A percentile compares a stretch with the other conserved stretches of the same genome.
phyloP scores from a whole-genome alignment of 2,888 invertebrate species.

The Drosophila ustulata region DNA sequence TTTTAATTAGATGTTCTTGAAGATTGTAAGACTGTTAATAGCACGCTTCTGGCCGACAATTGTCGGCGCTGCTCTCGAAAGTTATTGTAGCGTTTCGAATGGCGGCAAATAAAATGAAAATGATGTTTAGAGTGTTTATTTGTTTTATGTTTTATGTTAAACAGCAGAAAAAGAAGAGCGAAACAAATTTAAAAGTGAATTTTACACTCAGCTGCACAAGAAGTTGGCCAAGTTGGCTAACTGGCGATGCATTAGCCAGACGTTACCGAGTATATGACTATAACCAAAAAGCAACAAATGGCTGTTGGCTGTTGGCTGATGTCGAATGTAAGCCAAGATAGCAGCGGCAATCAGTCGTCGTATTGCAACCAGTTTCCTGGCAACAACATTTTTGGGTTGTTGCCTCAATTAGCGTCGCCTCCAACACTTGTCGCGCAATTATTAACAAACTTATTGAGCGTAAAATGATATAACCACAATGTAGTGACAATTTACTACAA shows the following conservation, averaged over 20 bases:
- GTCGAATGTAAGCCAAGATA: constrained; percentile 45
- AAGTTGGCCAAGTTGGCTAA: constrained; percentile 49
- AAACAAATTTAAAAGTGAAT: constrained; percentile 58
- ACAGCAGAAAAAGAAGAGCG: constrained; percentile 17
- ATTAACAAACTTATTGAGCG: constrained; percentile 61
- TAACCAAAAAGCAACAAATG: constrained; percentile 5
- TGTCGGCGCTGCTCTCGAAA: constrained; percentile 34
- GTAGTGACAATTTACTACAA: constrained; percentile 46
- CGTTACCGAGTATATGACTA: constrained; percentile 21
- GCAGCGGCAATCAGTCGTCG: constrained; percentile 28
- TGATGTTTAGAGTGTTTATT: constrained; percentile 42
- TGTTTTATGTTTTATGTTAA: constrained; percentile 31
- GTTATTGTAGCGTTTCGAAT: constrained; percentile 62
- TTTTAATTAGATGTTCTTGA: constrained; percentile 3
- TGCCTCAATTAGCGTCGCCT: constrained; percentile 57
- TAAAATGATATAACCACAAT: constrained; percentile 58
- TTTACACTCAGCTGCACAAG: constrained; percentile 66
- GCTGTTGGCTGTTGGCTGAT: background rate
- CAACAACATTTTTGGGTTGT: constrained; percentile 48
- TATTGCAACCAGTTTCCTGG: constrained; percentile 59
- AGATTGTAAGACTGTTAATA: background rate
- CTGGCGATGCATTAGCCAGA: constrained; percentile 54
- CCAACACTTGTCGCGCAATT: constrained; percentile 53
- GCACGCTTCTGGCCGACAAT: constrained; percentile 3
- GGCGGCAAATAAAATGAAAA: constrained; percentile 57